A percentile compares a stretch with the other conserved stretches of the same genome.
phyloP scores from a whole-genome alignment of 2,888 invertebrate species.

The Cecidostiba fungosa region DNA sequence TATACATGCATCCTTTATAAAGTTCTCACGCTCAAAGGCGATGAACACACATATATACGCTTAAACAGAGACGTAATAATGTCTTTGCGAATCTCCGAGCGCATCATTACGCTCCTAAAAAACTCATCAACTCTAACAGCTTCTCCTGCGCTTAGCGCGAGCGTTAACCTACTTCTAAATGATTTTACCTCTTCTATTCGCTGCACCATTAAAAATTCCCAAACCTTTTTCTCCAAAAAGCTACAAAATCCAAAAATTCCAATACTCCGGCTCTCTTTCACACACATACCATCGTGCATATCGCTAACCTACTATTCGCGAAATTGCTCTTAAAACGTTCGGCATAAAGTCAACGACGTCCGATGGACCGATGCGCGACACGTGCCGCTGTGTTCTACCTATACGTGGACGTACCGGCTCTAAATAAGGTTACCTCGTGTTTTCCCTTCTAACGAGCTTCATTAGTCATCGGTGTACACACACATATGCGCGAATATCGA shows the following conservation, averaged over 20 bases:
- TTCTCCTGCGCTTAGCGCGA: slow-evolving; percentile 23
- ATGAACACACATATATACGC: not conserved
- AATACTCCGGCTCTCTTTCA: not conserved
- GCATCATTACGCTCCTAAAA: slow-evolving; percentile 51
- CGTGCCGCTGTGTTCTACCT: slow-evolving; percentile 23
- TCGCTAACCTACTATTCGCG: slow-evolving; percentile 57
- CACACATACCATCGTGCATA: too few species aligned
- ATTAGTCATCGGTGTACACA: slow-evolving; percentile 56
- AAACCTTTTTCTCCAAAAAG: not conserved
- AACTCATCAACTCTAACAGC: slow-evolving; percentile 45
- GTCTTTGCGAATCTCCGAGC: slow-evolving; percentile 45
- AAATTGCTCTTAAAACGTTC: slow-evolving; percentile 54
- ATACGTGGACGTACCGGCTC: slow-evolving; percentile 11
- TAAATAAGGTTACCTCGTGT: slow-evolving; percentile 46
- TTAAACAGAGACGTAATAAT: slow-evolving; percentile 35
- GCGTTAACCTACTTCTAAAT: slow-evolving; percentile 52
- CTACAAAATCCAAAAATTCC: not conserved
- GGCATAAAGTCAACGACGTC: not conserved
- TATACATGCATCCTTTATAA: not conserved
- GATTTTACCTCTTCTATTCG: slow-evolving; percentile 18
- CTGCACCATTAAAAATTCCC: not conserved
- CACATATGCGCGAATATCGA: slow-evolving; percentile 31
- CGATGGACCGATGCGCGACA: slow-evolving; percentile 26
- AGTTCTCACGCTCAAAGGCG: slow-evolving; percentile 49
- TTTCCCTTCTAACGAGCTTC: slow-evolving; percentile 57